Percentiles rank a stretch among this genome's conserved stretches.
Conservation (phyloP, 2,113 vertebrate genomes). For the Dunckerocampus dactyliophorus region DNA sequence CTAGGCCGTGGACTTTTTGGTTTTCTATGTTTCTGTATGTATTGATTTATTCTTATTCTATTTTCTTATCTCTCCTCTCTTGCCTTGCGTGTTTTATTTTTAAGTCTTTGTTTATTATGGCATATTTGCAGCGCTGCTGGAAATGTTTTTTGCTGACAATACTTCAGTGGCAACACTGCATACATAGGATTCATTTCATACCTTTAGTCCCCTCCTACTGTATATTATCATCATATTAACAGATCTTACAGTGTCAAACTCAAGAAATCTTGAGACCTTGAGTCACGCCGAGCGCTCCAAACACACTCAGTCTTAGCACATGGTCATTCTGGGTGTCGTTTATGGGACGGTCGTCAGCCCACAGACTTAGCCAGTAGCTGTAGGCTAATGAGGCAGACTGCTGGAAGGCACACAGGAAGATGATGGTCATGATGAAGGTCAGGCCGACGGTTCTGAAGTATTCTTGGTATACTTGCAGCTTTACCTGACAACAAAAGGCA, state of each 20-base stretch:
- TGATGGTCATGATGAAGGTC: constrained; percentile 77
- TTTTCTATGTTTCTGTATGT: too few relatives aligned
- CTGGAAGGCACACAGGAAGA: constrained; percentile 85
- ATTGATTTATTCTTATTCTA: too few relatives aligned
- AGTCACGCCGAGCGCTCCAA: constrained; percentile 81
- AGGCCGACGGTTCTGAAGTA: constrained; percentile 91
- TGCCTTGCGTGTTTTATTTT: too few relatives aligned
- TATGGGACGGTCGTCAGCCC: constrained; percentile 88
- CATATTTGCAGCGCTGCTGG: too few relatives aligned
- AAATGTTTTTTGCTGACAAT: too few relatives aligned
- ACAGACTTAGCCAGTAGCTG: constrained; percentile 95
- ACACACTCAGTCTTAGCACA: constrained; percentile 80
- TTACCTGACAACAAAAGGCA: constrained; percentile 75
- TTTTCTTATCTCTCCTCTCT: too few relatives aligned
- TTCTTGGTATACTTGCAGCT: constrained; percentile 85
- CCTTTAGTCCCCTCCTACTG: too few relatives aligned
- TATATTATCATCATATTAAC: too few relatives aligned
- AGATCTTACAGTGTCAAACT: background rate
- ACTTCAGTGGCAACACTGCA: too few relatives aligned
- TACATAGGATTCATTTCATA: too few relatives aligned
- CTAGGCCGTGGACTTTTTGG: too few relatives aligned
- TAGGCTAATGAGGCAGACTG: constrained; percentile 81
- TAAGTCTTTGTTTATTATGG: too few relatives aligned
- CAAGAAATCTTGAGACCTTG: constrained; percentile 77
- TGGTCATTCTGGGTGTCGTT: constrained; percentile 86